Base-by-base conservation (phyloP, 2,888 invertebrate genomes). In the Pachydiplax longipennis region DNA sequence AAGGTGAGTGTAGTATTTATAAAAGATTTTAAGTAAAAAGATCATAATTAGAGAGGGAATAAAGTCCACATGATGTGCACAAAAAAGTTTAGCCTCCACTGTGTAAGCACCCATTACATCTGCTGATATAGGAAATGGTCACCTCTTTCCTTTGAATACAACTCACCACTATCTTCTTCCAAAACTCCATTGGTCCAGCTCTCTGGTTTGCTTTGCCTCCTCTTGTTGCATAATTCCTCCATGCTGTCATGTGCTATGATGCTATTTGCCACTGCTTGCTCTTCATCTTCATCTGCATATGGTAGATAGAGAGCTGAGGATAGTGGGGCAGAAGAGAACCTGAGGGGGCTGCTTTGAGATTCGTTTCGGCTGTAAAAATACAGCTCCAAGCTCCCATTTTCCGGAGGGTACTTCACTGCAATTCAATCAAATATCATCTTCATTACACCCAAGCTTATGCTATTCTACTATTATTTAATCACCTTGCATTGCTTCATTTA, bases 351-450 rank as follows among this genome's bases (percentile, higher is more conserved):
- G 96, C 96, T 10, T 94, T 95, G 94, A 93, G 95, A 93, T 94
- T 95, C 91, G n/a, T 94, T 95, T 91, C 94, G 95, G 92, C 95
- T 95, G 82, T 97, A 96, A 94, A 98, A 97, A 93, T 97, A 96
- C 91, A 98, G 95, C 93, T 98, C 97, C 91, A 98, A 97, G n/a
- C 97, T 97, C 40, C 97, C 97, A 93, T 97, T 97, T 81, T 95
- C 95, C n/a, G 97, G 97, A 94, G 98, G 98, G 92, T 97, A 95
- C 40, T 96, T 95, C 94, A 97, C 97, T 97, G 94, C 18, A 93
- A 94, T 91, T 90, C 91, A 91, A 92, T 81, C 91, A 82, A 65
- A 81, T 91, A n/a, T 90, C 18, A 61, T 15, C 15, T 90, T 53
- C 18, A 40, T 48, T 80, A 37, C 15, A n/a, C 12, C 81, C 31